A percentile compares a stretch with the other conserved stretches of the same genome.
phyloP scores from a whole-genome alignment of 1,140 invertebrate species.

The Calephelis virginiensis region DNA sequence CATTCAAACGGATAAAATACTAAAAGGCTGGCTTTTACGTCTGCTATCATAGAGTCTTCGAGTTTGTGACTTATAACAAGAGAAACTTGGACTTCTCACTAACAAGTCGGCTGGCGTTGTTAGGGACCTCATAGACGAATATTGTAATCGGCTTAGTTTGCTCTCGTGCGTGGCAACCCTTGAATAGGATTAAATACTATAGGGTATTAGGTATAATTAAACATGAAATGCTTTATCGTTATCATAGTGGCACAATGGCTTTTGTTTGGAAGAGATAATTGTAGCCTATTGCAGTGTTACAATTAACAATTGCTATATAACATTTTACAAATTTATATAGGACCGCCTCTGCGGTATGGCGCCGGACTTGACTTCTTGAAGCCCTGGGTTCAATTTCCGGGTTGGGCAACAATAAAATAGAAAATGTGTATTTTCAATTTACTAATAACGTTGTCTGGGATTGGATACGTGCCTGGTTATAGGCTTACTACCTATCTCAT shows the following conservation, averaged over 20 bases:
- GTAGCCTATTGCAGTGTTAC: background rate
- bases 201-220: constrained; percentile 41
- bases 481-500: too few relatives aligned
- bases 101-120: constrained; percentile 47
- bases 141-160: constrained; percentile 64
- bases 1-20: constrained; percentile 30
- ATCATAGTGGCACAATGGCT: background rate
- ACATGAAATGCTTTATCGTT: constrained; percentile 9
- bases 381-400: too few relatives aligned
- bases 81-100: constrained; percentile 53
- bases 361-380: too few relatives aligned
- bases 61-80: constrained; percentile 55
- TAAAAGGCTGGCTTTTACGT: constrained; percentile 37
- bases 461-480: too few relatives aligned
- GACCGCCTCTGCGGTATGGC: too few relatives aligned
- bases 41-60: constrained; percentile 41
- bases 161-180: constrained; percentile 44
- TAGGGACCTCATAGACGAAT: constrained; percentile 43
- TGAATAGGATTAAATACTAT: constrained; percentile 50
- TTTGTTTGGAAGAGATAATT: constrained; percentile 2
- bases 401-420: too few relatives aligned
- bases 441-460: too few relatives aligned
- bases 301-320: too few relatives aligned
- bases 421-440: too few relatives aligned
- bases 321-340: too few relatives aligned